A percentile compares a stretch with the other conserved stretches of the same genome.
phyloP scores from a whole-genome alignment of 2,888 invertebrate genomes.

The Acronicta aceris region DNA sequence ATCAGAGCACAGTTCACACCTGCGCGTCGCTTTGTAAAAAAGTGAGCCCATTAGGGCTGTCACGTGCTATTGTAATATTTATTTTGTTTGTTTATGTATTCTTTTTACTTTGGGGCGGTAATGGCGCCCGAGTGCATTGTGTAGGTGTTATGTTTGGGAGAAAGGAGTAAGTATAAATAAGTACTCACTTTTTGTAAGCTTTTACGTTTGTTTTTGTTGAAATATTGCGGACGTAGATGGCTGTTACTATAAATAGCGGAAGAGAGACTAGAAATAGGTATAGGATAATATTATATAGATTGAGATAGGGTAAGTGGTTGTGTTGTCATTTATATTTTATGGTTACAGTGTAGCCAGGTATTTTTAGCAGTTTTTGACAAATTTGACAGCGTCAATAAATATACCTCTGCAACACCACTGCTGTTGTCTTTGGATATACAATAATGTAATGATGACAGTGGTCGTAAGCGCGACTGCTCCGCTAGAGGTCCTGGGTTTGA shows the following conservation, averaged over 20 bases:
- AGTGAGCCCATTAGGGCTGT: conserved; percentile 44
- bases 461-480: too few species aligned
- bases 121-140: conserved; percentile 24
- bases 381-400: too few species aligned
- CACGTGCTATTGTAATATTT: conserved; percentile 22
- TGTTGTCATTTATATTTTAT: too few species aligned
- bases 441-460: too few species aligned
- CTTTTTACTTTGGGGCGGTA: conserved; percentile 10
- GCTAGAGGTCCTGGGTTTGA: too few species aligned
- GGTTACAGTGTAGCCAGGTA: too few species aligned
- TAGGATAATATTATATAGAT: too few species aligned
- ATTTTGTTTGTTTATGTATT: conserved; percentile 18
- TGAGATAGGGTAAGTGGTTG: too few species aligned
- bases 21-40: conserved; percentile 45
- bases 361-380: too few species aligned
- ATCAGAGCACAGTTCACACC: conserved; percentile 47
- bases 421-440: too few species aligned
- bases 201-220: neutral
- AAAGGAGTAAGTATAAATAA: conserved; percentile 9
- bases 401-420: too few species aligned
- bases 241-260: neutral
- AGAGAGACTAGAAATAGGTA: too few species aligned
- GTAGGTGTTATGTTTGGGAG: neutral
- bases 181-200: conserved; percentile 2
- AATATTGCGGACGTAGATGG: neutral